phyloP scores from a whole-genome alignment of 1,140 invertebrate species.

The Diachasmimorpha longicaudata region DNA sequence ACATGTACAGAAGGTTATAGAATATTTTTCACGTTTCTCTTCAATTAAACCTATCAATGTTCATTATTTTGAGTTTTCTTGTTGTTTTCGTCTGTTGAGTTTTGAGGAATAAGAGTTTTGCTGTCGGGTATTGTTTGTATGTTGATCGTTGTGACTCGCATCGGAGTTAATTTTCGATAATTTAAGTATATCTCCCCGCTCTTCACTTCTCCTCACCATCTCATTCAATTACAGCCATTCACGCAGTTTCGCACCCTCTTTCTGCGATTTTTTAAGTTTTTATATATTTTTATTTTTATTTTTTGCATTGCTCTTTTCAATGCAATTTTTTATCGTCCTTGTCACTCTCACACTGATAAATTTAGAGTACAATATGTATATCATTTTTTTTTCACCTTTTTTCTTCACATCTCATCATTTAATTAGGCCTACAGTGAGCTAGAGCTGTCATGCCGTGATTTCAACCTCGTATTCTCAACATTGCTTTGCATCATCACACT shows the following conservation, averaged over 20 bases:
- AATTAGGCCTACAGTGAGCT: conserved; percentile 61
- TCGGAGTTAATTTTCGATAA: conserved; percentile 42
- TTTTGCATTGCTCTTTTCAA: conserved; percentile 13
- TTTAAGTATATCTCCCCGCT: conserved; percentile 32
- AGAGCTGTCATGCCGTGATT: conserved; percentile 43
- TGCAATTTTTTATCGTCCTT: background rate
- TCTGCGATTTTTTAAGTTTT: background rate
- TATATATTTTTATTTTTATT: conserved; percentile 35
- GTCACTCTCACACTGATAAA: background rate
- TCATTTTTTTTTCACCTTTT: background rate
- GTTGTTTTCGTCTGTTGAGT: conserved; percentile 11
- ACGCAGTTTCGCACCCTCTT: conserved; percentile 33
- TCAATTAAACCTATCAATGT: conserved; percentile 31
- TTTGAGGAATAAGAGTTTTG: conserved; percentile 8
- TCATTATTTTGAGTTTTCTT: conserved; percentile 16
- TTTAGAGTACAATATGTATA: conserved; percentile 24
- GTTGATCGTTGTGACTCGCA: conserved; percentile 44
- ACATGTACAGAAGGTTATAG: conserved; percentile 62
- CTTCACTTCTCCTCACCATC: conserved; percentile 8
- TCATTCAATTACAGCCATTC: conserved; percentile 27
- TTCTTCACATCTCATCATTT: conserved; percentile 30
- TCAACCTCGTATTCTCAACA: conserved; percentile 7
- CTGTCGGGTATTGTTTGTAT: conserved; percentile 29
- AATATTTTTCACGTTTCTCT: conserved; percentile 40
- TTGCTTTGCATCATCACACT: background rate